Conservation (phyloP, 1,140 invertebrate genomes). For the Drosophila pseudoananassae region DNA sequence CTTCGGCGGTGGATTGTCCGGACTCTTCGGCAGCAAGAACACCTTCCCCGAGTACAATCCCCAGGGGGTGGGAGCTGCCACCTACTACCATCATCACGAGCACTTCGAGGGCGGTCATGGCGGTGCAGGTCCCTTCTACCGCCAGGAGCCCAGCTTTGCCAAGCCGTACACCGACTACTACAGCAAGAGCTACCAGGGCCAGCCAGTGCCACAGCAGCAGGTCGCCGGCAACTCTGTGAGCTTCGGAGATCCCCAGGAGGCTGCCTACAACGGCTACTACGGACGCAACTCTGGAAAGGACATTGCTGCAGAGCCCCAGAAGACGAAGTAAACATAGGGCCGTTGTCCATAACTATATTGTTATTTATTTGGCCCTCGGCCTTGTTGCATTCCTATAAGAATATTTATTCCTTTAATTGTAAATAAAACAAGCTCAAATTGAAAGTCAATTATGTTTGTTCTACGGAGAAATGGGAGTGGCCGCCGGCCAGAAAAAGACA, state of each 20-base stretch:
- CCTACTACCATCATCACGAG: constrained; percentile 85
- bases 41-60: constrained; percentile 87
- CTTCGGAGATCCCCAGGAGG: constrained; percentile 88
- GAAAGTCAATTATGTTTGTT: constrained; percentile 29
- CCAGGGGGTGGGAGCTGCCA: constrained; percentile 86
- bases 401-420: constrained; percentile 75
- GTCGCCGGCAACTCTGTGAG: constrained; percentile 85
- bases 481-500: background rate
- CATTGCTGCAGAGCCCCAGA: constrained; percentile 63
- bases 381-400: constrained; percentile 74
- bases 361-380: constrained; percentile 59
- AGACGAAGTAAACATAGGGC: constrained; percentile 51
- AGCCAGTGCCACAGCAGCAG: constrained; percentile 52
- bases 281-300: constrained; percentile 79
- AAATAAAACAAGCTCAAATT: constrained; percentile 65
- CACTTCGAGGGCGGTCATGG: constrained; percentile 79
- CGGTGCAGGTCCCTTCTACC: constrained; percentile 60
- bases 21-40: constrained; percentile 77
- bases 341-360: constrained; percentile 17
- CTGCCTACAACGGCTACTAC: constrained; percentile 89
- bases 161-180: constrained; percentile 84
- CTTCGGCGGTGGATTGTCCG: constrained; percentile 69
- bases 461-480: background rate
- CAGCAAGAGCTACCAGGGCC: constrained; percentile 81
- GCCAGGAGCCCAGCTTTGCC: constrained; percentile 81